Base-by-base conservation (phyloP, 2,113 vertebrate species). In the Myocastor coypus region DNA sequence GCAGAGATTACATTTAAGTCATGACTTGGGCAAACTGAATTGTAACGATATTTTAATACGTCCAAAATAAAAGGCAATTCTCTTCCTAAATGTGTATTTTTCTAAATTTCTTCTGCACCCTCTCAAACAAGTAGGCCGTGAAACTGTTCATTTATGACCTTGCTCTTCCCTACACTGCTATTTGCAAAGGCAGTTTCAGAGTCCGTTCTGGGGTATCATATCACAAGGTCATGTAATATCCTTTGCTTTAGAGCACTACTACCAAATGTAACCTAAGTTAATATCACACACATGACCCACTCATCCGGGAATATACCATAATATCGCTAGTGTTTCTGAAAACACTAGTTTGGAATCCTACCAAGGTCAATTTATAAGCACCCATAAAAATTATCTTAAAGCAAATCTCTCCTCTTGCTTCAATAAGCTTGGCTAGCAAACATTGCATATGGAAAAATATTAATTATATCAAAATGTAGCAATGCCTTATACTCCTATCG, bases 341-440 rank as follows among this genome's bases (percentile, higher is more conserved):
- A 93, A 92, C 20, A 69, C 40, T 66, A 87, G 10, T 78, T 63
- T 84, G 34, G 52, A 46, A 85, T 94, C 78, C 83, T 5, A 19
- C 10, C 40, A 78, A 86, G 13, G 20, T 86, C 78, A 78, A 91
- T 83, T 88, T 77, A 13, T 28, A 86, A 83, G 17, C 89, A 89
- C 28, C 46, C 50, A 78, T 61, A 66, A 91, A 94, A 85, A 37
- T 63, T 6, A 83, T 37, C 19, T 75, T 78, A 80, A 68, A 80
- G 16, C 83, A 4, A 83, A 88, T 4, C 28, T 92, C 78, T 88
- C 50, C 85, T 17, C 30, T 94, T 87, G 19, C 59, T 55, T 96
- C 83, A 81, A 73, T 75, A 92, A 92, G 66, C 91, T 97, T 86
- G 68, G 32, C 52, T 82, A 83, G n/a, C 13, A 78, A 87, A 46